Conservation (phyloP, 2,113 vertebrate species). For the Phalacrocorax pelagicus region DNA sequence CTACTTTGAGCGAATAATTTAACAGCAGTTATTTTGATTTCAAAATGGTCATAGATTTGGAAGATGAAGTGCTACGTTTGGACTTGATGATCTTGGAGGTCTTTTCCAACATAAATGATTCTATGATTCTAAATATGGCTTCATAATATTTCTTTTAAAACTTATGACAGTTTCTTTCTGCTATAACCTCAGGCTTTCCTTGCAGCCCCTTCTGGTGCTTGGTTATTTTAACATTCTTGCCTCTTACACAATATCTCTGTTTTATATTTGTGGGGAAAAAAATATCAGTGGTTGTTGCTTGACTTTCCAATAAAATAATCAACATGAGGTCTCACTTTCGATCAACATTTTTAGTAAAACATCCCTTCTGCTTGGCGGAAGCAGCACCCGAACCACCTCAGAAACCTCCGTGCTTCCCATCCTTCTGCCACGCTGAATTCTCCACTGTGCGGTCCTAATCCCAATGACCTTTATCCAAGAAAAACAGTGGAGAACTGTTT, state of each 20-base stretch:
- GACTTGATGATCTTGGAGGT: not conserved
- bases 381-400: not conserved
- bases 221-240: not conserved
- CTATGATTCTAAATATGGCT: not conserved
- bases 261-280: not conserved
- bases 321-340: not conserved
- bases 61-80: not conserved
- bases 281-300: not conserved
- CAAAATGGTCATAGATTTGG: not conserved
- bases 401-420: not conserved
- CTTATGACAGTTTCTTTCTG: not conserved
- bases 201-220: not conserved
- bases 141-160: not conserved
- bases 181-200: not conserved
- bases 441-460: not conserved
- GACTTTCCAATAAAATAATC: not conserved
- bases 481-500: not conserved
- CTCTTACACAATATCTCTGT: not conserved
- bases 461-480: not conserved
- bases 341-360: not conserved
- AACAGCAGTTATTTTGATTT: not conserved
- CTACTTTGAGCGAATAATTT: not conserved
- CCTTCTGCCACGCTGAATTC: not conserved
- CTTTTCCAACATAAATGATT: not conserved
- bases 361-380: not conserved